These are phyloP conservation scores for Odocoileus virginianus DNA, from an alignment of 2,113 vertebrate genomes.

Conservation along the genomic window DNA sequence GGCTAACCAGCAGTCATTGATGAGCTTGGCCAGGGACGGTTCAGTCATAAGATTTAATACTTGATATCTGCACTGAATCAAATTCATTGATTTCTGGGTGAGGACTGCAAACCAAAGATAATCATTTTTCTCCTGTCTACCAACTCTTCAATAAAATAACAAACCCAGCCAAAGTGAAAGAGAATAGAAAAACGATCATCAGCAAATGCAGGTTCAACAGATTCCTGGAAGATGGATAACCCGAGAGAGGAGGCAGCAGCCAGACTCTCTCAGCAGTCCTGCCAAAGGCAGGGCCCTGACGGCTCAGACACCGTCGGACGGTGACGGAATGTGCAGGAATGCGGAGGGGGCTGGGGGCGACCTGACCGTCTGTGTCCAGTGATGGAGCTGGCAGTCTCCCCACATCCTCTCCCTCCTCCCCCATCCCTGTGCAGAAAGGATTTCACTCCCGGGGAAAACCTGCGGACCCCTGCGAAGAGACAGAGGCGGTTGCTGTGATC, in stretches of 20 bases:
- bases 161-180: neutral
- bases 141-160: neutral
- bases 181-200: neutral
- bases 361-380: too few species aligned
- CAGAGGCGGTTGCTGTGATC: neutral
- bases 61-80: neutral
- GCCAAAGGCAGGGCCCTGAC: neutral
- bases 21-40: neutral
- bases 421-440: neutral
- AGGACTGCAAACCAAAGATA: neutral
- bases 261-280: neutral
- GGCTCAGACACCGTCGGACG: fast-evolving
- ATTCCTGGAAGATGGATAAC: neutral
- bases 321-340: neutral
- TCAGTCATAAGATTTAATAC: neutral
- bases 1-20: too few species aligned
- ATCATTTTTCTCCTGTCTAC: neutral
- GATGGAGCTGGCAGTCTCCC: neutral
- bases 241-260: neutral
- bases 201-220: neutral
- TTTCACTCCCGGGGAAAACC: neutral
- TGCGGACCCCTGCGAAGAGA: neutral
- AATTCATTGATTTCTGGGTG: neutral
- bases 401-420: neutral
- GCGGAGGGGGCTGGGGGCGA: too few species aligned